These are phyloP conservation scores for Didymodactylos carnosus DNA, from an alignment of 2,888 invertebrate species.

Conservation along the genomic window DNA sequence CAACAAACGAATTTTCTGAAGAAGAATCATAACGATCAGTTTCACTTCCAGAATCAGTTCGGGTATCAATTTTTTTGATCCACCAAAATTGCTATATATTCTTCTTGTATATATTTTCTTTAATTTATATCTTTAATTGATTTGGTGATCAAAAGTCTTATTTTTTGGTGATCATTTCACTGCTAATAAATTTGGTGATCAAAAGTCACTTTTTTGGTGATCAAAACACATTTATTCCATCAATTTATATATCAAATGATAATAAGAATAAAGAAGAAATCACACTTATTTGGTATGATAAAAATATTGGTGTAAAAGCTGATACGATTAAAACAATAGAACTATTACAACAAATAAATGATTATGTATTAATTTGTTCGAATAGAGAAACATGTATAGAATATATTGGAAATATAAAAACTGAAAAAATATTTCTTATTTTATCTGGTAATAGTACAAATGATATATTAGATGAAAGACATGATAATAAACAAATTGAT, in stretches of 20 bases:
- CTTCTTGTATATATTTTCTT: too few relatives aligned
- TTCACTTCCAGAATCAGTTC: too few relatives aligned
- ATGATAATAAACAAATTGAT: background rate
- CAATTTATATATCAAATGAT: background rate
- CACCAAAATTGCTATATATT: too few relatives aligned
- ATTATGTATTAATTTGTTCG: background rate
- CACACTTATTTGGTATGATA: background rate
- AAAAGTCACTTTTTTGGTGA: too few relatives aligned
- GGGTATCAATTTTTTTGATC: too few relatives aligned
- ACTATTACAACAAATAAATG: background rate
- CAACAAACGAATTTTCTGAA: too few relatives aligned
- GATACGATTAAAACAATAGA: background rate
- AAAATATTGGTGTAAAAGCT: background rate
- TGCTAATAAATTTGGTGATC: too few relatives aligned
- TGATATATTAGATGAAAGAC: background rate
- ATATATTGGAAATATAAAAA: background rate
- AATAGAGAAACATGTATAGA: background rate
- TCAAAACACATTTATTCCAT: too few relatives aligned
- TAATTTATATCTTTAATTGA: too few relatives aligned
- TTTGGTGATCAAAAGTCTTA: too few relatives aligned
- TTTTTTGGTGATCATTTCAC: too few relatives aligned
- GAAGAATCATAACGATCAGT: too few relatives aligned
- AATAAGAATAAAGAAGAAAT: background rate
- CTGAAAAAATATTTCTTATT: background rate
- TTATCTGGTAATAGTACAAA: background rate